Evolutionary conservation across 2,888 invertebrate genomes (phyloP).

Genomic region (Cryptophagus acutangulus): DNA sequence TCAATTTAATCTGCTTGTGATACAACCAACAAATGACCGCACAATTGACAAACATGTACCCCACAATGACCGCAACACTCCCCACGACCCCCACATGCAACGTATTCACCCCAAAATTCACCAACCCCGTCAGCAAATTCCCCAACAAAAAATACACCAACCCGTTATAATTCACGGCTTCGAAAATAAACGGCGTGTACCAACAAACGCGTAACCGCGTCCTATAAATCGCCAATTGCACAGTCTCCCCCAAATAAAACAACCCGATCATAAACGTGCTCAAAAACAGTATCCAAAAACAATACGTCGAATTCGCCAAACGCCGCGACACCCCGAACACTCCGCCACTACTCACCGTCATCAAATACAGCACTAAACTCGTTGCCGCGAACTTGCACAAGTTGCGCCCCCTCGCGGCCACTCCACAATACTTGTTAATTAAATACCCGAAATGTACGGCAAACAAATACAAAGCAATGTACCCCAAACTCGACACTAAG

Average conservation of each 20-base stretch:
- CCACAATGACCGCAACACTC: slow-evolving; percentile 54
- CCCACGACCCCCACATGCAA: slow-evolving; percentile 42
- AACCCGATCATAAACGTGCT: slow-evolving; percentile 54
- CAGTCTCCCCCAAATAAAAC: slow-evolving; percentile 55
- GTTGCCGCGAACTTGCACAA: slow-evolving; percentile 12
- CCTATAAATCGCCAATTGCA: slow-evolving; percentile 36
- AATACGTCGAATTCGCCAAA: slow-evolving; percentile 78
- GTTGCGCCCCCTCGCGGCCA: slow-evolving; percentile 11
- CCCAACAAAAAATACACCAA: slow-evolving; percentile 76
- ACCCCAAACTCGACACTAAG: slow-evolving; percentile 75
- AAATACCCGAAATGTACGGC: slow-evolving; percentile 61
- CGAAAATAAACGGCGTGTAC: slow-evolving; percentile 56
- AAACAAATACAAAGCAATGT: slow-evolving; percentile 83
- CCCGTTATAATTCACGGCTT: slow-evolving; percentile 75
- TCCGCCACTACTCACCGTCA: slow-evolving; percentile 49
- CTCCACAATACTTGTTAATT: slow-evolving; percentile 44
- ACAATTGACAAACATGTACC: slow-evolving; percentile 55
- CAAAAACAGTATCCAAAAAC: slow-evolving; percentile 68
- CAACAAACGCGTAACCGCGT: slow-evolving; percentile 23
- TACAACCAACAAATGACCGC: slow-evolving; percentile 45
- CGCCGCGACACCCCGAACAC: slow-evolving; percentile 67
- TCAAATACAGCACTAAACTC: slow-evolving; percentile 9
- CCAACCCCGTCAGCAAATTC: slow-evolving; percentile 78
- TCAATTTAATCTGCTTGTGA: slow-evolving; percentile 49
- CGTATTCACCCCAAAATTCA: slow-evolving; percentile 71